phyloP scores from a whole-genome alignment of 1,140 invertebrate species.

The Caenorhabditis tropicalis region DNA sequence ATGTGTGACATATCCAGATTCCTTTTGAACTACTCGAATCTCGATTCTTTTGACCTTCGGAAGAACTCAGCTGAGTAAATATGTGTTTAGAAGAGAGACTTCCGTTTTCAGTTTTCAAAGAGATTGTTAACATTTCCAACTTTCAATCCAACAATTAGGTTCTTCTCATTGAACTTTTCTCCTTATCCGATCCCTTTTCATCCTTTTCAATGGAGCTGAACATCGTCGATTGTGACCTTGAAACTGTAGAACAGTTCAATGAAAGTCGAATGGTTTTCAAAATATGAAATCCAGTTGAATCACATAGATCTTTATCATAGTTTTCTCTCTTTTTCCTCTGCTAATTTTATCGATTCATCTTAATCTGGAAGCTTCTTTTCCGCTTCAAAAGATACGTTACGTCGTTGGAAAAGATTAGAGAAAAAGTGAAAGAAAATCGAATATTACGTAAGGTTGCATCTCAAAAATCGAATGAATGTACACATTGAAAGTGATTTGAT shows the following conservation, averaged over 20 bases:
- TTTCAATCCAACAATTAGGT: too few relatives aligned
- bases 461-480: not conserved
- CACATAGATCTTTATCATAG: not conserved
- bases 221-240: not conserved
- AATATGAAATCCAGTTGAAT: not conserved
- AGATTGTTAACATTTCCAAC: too few relatives aligned
- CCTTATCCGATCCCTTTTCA: too few relatives aligned
- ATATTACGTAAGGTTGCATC: not conserved
- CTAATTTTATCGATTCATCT: not conserved
- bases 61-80: too few relatives aligned
- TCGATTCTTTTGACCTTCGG: too few relatives aligned
- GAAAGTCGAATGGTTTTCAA: not conserved
- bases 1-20: too few relatives aligned
- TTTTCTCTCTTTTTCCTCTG: not conserved
- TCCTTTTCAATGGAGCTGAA: too few relatives aligned
- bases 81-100: too few relatives aligned
- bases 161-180: too few relatives aligned
- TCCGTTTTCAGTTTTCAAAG: too few relatives aligned
- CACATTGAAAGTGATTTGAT: too few relatives aligned
- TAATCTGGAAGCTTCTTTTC: not conserved
- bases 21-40: too few relatives aligned
- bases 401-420: not conserved
- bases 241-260: not conserved
- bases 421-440: not conserved
- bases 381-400: not conserved